phyloP scores from a whole-genome alignment of 2,797 vertebrate species.

The Acipenser ruthenus region DNA sequence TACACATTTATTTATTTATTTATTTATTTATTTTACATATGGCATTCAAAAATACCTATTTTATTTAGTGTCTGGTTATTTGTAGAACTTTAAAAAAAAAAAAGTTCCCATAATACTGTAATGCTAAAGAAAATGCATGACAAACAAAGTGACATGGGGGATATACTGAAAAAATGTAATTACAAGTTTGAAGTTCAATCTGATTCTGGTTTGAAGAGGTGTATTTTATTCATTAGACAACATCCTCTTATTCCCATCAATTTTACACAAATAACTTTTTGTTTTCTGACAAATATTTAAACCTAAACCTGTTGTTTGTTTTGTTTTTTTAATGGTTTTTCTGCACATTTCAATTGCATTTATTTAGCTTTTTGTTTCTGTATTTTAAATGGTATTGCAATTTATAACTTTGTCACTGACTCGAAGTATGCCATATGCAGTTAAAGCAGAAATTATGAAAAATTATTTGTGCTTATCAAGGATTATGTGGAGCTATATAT shows the following conservation, averaged over 20 bases:
- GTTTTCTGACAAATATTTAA: neutral
- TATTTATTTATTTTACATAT: too few relatives aligned
- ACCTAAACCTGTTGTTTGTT: neutral
- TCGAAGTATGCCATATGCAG: conserved; percentile 53
- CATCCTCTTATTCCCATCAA: neutral
- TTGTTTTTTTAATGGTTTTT: neutral
- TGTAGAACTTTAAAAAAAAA: too few relatives aligned
- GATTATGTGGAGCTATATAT: conserved; percentile 45
- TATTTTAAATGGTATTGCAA: neutral
- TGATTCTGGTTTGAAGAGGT: neutral
- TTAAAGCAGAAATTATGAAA: conserved; percentile 70
- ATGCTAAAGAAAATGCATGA: too few relatives aligned
- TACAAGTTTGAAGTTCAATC: conserved; percentile 13
- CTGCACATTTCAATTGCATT: neutral
- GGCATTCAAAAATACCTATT: too few relatives aligned
- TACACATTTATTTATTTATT: too few relatives aligned
- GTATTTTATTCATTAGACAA: neutral
- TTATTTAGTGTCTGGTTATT: too few relatives aligned
- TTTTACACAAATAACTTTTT: neutral
- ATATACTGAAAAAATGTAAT: conserved; percentile 28
- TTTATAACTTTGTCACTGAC: conserved; percentile 5
- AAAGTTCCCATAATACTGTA: too few relatives aligned
- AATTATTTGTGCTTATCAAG: conserved; percentile 70
- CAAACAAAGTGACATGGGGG: too few relatives aligned
- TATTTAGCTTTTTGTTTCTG: neutral